phyloP scores from a whole-genome alignment of 2,797 vertebrate species.

The Platyrinchus mystaceus region DNA sequence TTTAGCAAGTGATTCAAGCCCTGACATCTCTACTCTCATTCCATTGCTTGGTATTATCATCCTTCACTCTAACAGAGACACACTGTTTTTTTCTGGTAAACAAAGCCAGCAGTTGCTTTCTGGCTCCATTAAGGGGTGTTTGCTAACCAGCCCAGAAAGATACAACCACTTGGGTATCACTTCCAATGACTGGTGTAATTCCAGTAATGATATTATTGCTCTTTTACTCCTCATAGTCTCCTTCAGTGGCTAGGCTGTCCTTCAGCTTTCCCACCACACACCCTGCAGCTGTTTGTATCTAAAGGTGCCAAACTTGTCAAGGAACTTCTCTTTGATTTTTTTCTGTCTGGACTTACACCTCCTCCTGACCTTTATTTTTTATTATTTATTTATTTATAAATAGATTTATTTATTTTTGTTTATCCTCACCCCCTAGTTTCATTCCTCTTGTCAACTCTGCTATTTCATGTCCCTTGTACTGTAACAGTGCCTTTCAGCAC shows the following conservation, averaged over 20 bases:
- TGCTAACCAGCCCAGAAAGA: neutral
- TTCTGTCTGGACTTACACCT: neutral
- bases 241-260: neutral
- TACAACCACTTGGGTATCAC: neutral
- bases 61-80: rapidly evolving
- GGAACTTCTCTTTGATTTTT: neutral
- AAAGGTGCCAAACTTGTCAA: neutral
- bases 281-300: neutral
- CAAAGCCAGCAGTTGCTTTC: neutral
- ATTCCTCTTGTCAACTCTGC: neutral
- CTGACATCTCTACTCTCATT: neutral
- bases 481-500: neutral
- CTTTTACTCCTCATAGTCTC: neutral
- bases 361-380: neutral
- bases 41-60: neutral
- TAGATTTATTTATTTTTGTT: neutral
- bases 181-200: neutral
- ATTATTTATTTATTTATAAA: neutral
- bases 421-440: neutral
- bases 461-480: neutral
- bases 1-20: neutral
- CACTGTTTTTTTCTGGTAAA: neutral
- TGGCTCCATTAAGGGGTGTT: neutral
- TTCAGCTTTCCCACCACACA: neutral
- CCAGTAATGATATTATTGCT: neutral